phyloP scores from a whole-genome alignment of 2,888 invertebrate species.

The Eupithecia vulgata region DNA sequence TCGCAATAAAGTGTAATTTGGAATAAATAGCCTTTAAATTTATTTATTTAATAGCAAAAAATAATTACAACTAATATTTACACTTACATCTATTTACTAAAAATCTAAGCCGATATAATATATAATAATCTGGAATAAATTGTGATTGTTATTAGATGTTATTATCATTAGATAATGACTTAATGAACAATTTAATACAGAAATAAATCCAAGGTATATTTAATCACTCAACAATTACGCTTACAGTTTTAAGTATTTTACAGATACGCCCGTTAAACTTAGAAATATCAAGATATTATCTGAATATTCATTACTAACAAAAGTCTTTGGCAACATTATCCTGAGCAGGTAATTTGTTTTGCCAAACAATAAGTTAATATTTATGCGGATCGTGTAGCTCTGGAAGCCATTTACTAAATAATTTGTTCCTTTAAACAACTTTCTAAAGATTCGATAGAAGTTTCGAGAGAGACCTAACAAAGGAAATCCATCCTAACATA shows the following conservation, averaged over 20 bases:
- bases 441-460: slow-evolving; percentile 14
- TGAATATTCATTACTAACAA: slow-evolving; percentile 5
- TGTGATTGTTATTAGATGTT: neutral
- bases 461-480: slow-evolving; percentile 20
- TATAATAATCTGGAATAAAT: no score
- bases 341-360: slow-evolving; percentile 1
- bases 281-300: neutral
- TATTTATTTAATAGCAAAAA: no score
- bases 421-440: slow-evolving; percentile 14
- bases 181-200: neutral
- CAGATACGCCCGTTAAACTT: neutral
- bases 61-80: no score
- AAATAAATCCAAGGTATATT: neutral
- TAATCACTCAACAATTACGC: neutral
- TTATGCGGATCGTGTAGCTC: neutral
- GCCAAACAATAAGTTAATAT: slow-evolving; percentile 10
- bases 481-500: slow-evolving; percentile 19
- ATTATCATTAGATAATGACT: neutral
- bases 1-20: no score
- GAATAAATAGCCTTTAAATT: no score
- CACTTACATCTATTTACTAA: no score
- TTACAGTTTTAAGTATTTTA: neutral
- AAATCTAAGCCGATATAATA: no score
- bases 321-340: slow-evolving; percentile 2
- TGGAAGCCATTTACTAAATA: slow-evolving; percentile 12